A percentile compares a stretch with the other conserved stretches of the same genome.
Evolutionary conservation across 2,113 vertebrate genomes (phyloP).

Genomic region (Paramisgurnus dabryanus): DNA sequence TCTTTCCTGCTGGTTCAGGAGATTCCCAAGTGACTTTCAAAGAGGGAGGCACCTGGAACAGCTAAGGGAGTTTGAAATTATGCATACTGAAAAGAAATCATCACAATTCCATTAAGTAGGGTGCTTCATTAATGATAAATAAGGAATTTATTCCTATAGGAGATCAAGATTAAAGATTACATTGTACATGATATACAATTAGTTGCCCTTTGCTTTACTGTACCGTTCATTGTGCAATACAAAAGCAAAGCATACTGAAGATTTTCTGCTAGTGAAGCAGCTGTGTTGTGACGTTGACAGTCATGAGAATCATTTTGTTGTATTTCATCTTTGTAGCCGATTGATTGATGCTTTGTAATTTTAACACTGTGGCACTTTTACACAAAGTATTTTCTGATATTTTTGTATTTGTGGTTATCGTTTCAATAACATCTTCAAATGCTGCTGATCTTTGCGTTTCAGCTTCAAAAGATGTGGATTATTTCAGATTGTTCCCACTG

Average conservation of each 20-base stretch:
- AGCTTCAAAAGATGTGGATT: slow-evolving; percentile 44
- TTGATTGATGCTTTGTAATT: slow-evolving; percentile 67
- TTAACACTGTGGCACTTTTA: slow-evolving; percentile 78
- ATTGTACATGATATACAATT: slow-evolving; percentile 11
- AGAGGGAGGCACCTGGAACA: not conserved
- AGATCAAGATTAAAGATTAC: not conserved
- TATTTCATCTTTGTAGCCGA: slow-evolving; percentile 47
- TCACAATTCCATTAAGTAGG: not conserved
- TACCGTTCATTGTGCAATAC: slow-evolving; percentile 65
- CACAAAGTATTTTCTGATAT: slow-evolving; percentile 72
- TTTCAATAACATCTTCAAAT: slow-evolving; percentile 38
- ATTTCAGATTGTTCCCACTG: slow-evolving; percentile 29
- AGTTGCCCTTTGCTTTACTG: slow-evolving; percentile 52
- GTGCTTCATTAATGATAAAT: slow-evolving; percentile 2
- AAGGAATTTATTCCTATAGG: slow-evolving; percentile 5
- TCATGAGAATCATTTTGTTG: slow-evolving; percentile 49
- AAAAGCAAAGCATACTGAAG: slow-evolving; percentile 44
- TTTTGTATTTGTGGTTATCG: slow-evolving; percentile 67
- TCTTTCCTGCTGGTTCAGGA: slow-evolving; percentile 75
- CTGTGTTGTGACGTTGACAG: slow-evolving; percentile 34
- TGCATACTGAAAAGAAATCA: no score
- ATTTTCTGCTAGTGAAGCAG: slow-evolving; percentile 12
- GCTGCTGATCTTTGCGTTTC: slow-evolving; percentile 51
- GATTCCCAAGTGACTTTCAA: slow-evolving; percentile 23
- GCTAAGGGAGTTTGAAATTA: slow-evolving; percentile 19